phyloP scores from a whole-genome alignment of 2,888 invertebrate genomes.

The Acronicta alni region DNA sequence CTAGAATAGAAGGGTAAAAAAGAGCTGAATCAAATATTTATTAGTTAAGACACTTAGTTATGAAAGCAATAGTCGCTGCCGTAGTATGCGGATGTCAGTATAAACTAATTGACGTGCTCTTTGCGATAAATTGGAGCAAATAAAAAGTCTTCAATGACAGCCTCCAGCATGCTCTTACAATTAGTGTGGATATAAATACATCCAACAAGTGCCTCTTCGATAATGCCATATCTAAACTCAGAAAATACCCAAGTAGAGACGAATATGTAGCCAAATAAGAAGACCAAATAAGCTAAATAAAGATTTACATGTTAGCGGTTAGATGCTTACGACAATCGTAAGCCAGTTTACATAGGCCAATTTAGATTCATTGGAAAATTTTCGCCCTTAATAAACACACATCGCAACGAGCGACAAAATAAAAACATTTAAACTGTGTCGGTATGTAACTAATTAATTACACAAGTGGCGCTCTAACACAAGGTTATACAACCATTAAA shows the following conservation, averaged over 20 bases:
- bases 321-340: constrained; percentile 40
- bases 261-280: constrained; percentile 13
- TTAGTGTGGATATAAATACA: constrained; percentile 53
- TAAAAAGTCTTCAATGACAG: constrained; percentile 59
- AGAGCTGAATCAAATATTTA: constrained; percentile 34
- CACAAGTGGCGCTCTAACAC: constrained; percentile 45
- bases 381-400: constrained; percentile 64
- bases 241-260: constrained; percentile 14
- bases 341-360: constrained; percentile 61
- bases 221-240: constrained; percentile 28
- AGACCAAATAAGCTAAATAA: constrained; percentile 32
- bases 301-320: constrained; percentile 34
- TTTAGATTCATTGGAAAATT: constrained; percentile 71
- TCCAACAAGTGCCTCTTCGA: constrained; percentile 37
- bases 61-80: constrained; percentile 45
- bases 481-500: constrained; percentile 39
- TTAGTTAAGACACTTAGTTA: constrained; percentile 44
- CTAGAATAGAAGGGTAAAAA: constrained; percentile 27
- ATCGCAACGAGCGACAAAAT: constrained; percentile 57
- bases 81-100: constrained; percentile 58
- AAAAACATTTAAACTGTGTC: constrained; percentile 61
- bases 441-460: constrained; percentile 51
- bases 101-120: constrained; percentile 53
- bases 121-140: constrained; percentile 58
- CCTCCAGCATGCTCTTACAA: constrained; percentile 44